Evolutionary conservation across 1,140 invertebrate genomes (phyloP).

Genomic region (Bombus confusus): DNA sequence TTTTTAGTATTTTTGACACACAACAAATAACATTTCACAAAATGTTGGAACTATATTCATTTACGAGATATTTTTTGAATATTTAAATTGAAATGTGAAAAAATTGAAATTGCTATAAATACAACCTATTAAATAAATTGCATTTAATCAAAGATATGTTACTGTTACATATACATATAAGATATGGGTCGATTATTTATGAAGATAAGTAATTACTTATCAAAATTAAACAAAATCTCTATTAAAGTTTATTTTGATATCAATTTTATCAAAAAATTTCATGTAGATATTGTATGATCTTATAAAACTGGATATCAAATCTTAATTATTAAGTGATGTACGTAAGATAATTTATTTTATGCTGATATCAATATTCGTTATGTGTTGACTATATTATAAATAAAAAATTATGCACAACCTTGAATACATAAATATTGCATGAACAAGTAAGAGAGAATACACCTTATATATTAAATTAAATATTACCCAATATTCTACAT

Average conservation of each 20-base stretch:
- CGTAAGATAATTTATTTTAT: conserved; percentile 47
- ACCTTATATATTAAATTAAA: conserved; percentile 55
- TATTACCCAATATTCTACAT: conserved; percentile 51
- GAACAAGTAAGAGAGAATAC: conserved; percentile 26
- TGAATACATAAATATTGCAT: conserved; percentile 53
- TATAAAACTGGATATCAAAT: conserved; percentile 34
- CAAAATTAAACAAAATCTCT: background rate
- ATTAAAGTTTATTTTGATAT: conserved; percentile 26
- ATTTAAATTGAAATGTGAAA: background rate
- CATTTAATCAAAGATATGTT: background rate
- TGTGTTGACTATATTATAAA: conserved; percentile 53
- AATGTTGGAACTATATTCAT: background rate
- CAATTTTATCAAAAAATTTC: background rate
- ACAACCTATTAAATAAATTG: background rate
- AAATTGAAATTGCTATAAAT: background rate
- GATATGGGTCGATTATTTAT: background rate
- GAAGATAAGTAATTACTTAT: background rate
- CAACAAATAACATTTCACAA: background rate
- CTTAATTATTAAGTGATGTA: background rate
- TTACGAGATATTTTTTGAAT: background rate
- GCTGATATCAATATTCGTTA: conserved; percentile 1
- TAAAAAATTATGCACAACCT: conserved; percentile 66
- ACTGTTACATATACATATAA: background rate
- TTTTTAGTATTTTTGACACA: background rate
- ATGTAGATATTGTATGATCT: background rate